These are phyloP conservation scores for Palaemon carinicauda DNA, from an alignment of 1,140 invertebrate species.

Conservation along the genomic window DNA sequence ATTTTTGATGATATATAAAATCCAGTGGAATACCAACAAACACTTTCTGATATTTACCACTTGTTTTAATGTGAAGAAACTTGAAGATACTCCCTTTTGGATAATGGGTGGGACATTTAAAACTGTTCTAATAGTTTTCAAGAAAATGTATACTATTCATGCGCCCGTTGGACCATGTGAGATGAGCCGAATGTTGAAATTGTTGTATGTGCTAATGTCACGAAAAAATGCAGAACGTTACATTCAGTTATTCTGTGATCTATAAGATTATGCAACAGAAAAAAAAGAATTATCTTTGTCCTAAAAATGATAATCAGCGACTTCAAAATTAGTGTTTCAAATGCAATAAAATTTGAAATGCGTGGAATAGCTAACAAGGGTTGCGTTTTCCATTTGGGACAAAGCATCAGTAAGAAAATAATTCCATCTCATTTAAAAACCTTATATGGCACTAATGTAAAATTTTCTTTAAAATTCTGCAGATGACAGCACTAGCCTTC, in stretches of 20 bases:
- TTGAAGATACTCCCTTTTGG: too few species aligned
- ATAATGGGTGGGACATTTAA: conserved; percentile 15
- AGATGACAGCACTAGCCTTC: conserved; percentile 14
- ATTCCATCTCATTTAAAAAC: neutral
- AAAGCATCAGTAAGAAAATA: conserved; percentile 18
- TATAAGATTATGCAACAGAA: neutral
- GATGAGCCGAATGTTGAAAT: too few species aligned
- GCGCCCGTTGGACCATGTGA: neutral
- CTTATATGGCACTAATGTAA: too few species aligned
- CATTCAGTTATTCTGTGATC: too few species aligned
- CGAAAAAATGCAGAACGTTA: too few species aligned
- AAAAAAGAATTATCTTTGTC: too few species aligned
- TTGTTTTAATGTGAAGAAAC: neutral
- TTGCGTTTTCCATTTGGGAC: too few species aligned
- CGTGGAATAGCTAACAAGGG: neutral
- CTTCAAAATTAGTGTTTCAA: neutral
- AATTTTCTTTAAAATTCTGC: neutral
- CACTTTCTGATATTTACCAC: conserved; percentile 11
- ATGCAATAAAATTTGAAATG: too few species aligned
- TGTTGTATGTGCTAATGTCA: too few species aligned
- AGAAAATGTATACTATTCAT: conserved; percentile 5
- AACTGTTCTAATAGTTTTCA: neutral
- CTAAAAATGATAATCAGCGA: conserved; percentile 18
- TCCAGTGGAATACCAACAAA: too few species aligned
- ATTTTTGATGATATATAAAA: too few species aligned